Base-by-base conservation (phyloP, 2,888 invertebrate species). In the Hymenopus coronatus region DNA sequence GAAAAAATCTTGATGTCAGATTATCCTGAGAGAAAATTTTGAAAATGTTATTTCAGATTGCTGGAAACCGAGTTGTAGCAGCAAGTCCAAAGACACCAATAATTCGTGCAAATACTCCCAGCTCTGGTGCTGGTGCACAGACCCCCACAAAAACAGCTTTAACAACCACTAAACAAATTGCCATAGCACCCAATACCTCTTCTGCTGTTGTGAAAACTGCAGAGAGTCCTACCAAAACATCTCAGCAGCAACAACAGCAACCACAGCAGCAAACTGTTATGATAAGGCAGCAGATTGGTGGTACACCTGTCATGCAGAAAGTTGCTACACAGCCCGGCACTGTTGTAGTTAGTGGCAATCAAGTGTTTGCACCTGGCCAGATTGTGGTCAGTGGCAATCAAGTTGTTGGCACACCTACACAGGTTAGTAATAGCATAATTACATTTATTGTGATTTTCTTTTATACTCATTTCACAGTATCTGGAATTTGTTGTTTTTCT, bases 221-320 rank as follows among this genome's bases (percentile, higher is more conserved):
- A 28, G 89, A 89, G 81, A 89, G 88, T 30, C 90, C 90, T 3
- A 84, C 88, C 28, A 89, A 90, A 82, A 30, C 83, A 25, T 89
- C 88, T 25, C 89, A 89, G 89, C 54, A 54, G 20, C 54, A 54
- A 20, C 7, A 70, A 87, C 81, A n/a, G 28, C 28, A 89, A 28
- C 8, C 87, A 87, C 82, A n/a, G 70, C 28, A 89, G 40, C 90
- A 91, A 91, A 90, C 90, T 15, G 91, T 91, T 87, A 90, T 91
- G 82, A 90, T 91, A 14, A 90, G 91, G 46, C 91, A 89, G 82
- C 90, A 90, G 89, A 84, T 90, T 40, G 88, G 84, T 90, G 90
- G 91, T 14, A 91, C 93, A 7, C 93, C 93, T 20, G 91, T 93
- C n/a, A 92, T 93, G 7, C 94, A 94, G 91, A 94, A 94, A 90